Evolutionary conservation across 2,797 vertebrate species (phyloP).

Genomic region (Gymnothorax javanicus): DNA sequence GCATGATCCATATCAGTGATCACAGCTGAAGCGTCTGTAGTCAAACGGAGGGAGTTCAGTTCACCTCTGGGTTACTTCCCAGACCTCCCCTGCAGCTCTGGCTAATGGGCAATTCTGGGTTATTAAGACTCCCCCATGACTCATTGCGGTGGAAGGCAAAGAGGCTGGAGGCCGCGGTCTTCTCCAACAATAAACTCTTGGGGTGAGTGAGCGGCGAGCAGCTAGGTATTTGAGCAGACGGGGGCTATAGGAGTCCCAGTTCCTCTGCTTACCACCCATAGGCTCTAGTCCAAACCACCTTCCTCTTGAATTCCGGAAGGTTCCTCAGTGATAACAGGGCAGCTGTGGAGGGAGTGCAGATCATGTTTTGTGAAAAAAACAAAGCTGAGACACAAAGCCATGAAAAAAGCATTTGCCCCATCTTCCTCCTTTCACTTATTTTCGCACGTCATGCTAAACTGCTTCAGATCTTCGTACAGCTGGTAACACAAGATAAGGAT

Average conservation of each 20-base stretch:
- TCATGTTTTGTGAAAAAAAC: not conserved
- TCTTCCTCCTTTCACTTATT: too few species aligned
- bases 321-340: slow-evolving; percentile 78
- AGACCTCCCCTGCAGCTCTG: not conserved
- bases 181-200: not conserved
- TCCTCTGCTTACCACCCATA: slow-evolving; percentile 82
- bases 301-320: slow-evolving; percentile 88
- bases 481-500: too few species aligned
- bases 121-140: not conserved
- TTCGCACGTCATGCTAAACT: too few species aligned
- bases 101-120: not conserved
- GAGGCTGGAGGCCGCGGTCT: not conserved
- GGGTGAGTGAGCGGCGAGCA: not conserved
- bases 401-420: too few species aligned
- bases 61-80: not conserved
- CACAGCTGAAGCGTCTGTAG: not conserved
- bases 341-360: slow-evolving; percentile 62
- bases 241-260: not conserved
- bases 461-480: too few species aligned
- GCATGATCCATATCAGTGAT: not conserved
- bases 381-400: too few species aligned
- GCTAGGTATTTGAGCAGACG: not conserved
- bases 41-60: not conserved
- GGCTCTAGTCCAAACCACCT: slow-evolving; percentile 87
- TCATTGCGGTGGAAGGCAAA: not conserved